Evolutionary conservation across 2,113 vertebrate species (phyloP).

Genomic region (Hyaena hyaena): DNA sequence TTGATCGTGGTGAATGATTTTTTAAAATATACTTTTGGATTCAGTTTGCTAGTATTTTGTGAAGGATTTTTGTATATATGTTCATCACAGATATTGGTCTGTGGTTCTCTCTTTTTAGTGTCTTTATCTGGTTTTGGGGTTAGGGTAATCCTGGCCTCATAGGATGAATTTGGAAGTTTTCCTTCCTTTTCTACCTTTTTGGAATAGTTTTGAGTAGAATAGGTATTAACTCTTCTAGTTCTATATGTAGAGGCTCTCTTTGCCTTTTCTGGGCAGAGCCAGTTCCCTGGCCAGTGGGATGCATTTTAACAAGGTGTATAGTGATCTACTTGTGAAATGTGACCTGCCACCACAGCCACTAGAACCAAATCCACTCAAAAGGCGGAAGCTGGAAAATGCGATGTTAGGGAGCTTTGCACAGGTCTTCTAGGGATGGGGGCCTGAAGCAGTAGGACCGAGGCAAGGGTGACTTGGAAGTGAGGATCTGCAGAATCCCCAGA

Average conservation of each 20-base stretch:
- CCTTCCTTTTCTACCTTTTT: not conserved
- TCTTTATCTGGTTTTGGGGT: not conserved
- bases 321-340: not conserved
- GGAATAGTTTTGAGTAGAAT: not conserved
- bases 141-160: not conserved
- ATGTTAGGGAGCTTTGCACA: not conserved
- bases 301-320: not conserved
- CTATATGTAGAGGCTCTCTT: not conserved
- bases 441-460: not conserved
- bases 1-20: not conserved
- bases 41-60: not conserved
- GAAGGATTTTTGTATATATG: not conserved
- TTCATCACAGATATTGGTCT: not conserved
- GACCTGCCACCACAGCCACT: not conserved
- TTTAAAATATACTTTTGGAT: not conserved
- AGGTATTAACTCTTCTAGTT: not conserved
- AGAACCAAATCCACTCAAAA: not conserved
- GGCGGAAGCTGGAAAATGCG: not conserved
- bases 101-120: not conserved
- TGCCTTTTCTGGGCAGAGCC: not conserved
- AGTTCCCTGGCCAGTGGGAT: not conserved
- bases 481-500: not conserved
- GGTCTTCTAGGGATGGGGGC: not conserved
- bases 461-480: not conserved
- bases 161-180: not conserved